Conservation (phyloP, 2,113 vertebrate genomes). For the Cryptoleucopteryx plumbea region DNA sequence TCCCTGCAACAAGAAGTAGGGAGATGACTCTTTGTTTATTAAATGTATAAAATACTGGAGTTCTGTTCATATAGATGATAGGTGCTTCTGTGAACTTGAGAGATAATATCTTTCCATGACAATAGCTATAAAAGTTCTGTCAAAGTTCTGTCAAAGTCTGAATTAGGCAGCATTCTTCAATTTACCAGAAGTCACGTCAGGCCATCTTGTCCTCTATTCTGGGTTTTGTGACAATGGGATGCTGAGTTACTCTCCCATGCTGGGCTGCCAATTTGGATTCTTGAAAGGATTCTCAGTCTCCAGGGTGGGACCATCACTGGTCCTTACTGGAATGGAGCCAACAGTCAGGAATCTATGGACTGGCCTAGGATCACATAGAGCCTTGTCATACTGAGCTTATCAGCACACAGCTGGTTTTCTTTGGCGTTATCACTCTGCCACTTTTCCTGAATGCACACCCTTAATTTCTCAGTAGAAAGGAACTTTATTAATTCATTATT, state of each 20-base stretch:
- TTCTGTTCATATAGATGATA: neutral
- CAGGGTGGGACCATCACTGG: neutral
- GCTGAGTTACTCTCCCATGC: neutral
- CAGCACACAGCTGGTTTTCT: constrained; percentile 28
- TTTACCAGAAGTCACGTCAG: neutral
- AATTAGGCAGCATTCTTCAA: neutral
- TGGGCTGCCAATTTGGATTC: neutral
- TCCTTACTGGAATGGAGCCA: neutral
- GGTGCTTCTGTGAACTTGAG: neutral
- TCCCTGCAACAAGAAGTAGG: neutral
- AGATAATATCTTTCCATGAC: neutral
- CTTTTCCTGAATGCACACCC: constrained; percentile 58
- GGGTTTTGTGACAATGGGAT: neutral
- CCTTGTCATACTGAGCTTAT: constrained; percentile 21
- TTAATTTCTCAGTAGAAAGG: constrained; percentile 49
- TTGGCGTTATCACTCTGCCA: neutral
- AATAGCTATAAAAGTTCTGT: neutral
- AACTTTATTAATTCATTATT: constrained; percentile 56
- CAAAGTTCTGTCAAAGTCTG: neutral
- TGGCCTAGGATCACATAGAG: neutral
- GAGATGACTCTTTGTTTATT: neutral
- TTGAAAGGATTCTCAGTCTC: neutral
- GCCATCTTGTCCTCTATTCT: neutral
- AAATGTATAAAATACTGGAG: neutral
- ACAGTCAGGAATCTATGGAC: neutral